Percentiles rank a stretch among this genome's conserved stretches.
Evolutionary conservation across 2,113 vertebrate species (phyloP).

Genomic region (Pelusios castaneus): DNA sequence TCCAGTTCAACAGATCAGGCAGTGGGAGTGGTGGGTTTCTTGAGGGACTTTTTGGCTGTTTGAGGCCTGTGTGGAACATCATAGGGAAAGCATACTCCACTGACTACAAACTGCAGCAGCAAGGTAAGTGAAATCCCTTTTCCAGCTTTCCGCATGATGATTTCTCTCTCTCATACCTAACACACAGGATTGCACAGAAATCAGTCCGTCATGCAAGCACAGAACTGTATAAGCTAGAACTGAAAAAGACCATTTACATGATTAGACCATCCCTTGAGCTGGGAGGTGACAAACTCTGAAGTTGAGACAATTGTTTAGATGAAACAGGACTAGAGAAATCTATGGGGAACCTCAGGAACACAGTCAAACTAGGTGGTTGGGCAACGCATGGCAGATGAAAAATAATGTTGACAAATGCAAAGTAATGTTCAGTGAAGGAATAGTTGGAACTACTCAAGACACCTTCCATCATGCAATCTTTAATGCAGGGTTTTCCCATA

Average conservation of each 20-base stretch:
- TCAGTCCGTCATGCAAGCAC: not conserved
- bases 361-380: not conserved
- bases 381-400: not conserved
- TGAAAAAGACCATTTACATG: not conserved
- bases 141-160: too few relatives aligned
- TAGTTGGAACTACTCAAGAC: not conserved
- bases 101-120: constrained; percentile 97
- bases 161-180: too few relatives aligned
- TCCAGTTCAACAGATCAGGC: constrained; percentile 92
- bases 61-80: constrained; percentile 98
- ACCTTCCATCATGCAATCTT: not conserved
- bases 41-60: constrained; percentile 95
- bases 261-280: not conserved
- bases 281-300: not conserved
- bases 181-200: too few relatives aligned
- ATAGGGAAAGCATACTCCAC: constrained; percentile 98
- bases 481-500: not conserved
- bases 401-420: not conserved
- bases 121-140: too few relatives aligned
- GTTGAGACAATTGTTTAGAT: not conserved
- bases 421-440: not conserved
- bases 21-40: constrained; percentile 90
- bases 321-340: not conserved
- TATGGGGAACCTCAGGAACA: not conserved
- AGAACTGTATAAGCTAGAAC: accelerated